Evolutionary conservation across 2,113 vertebrate genomes (phyloP), one percentile per base, ranked within the genome.

Genomic region (Himantopus leucocephalus): DNA sequence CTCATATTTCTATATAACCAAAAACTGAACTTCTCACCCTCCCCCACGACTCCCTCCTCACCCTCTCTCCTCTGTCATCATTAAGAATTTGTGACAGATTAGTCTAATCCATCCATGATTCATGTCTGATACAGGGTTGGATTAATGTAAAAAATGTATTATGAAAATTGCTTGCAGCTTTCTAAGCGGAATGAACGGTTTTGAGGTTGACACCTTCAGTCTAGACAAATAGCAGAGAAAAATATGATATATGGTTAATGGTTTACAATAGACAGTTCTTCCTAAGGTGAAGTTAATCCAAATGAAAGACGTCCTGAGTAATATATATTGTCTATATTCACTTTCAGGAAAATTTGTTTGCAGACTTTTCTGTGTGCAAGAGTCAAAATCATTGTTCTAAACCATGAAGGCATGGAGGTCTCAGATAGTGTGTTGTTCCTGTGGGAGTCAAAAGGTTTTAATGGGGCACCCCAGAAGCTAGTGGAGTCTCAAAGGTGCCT

Each of bases 81-180:
- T 84, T 91, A 94, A 68, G 70, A 94, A 92, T 14, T 76, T 91
- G 66, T 63, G 71, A 91, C 45, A 90, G 94, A 94, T 97, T 97
- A 97, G 62, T 76, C 93, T 97, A 96, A 95, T 95, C 95, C 80
- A 55, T 79, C 58, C 71, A 76, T 72, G 70, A 91, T 91, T 88
- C 81, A 47, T 67, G 55, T 50, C 70, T 73, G 41, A 87, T 88
- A 72, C 16, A 64, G 52, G 75, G 76, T 35, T 75, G 50, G 67
- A 96, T 96, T 96, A 95, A 79, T 83, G 74, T 47, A 87, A 90
- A 91, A 94, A 94, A 82, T 30, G 23, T 73, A 62, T 73, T 60
- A 78, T 79, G 73, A 95, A 94, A 96, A 96, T 92, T 92, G 26
- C 80, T 91, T 91, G 34, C 74, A 85, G 50, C 56, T 95, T 95